phyloP scores from a whole-genome alignment of 2,888 invertebrate genomes.

The Adelphocoris suturalis region DNA sequence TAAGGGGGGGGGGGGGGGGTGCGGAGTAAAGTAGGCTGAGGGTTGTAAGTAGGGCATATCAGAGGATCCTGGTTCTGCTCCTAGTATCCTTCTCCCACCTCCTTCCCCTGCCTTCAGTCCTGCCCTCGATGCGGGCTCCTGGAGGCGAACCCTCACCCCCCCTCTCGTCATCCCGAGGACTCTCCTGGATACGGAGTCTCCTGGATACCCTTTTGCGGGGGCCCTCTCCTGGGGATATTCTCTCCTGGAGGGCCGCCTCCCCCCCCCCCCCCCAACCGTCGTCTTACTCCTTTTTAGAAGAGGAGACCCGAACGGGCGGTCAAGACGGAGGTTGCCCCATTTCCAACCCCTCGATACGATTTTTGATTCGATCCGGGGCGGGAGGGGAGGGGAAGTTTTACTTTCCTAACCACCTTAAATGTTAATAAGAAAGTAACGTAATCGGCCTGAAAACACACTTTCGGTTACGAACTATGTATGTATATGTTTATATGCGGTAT shows the following conservation, averaged over 20 bases:
- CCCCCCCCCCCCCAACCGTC: neutral
- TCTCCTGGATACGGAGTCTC: too few relatives aligned
- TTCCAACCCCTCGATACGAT: neutral
- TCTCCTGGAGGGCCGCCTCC: conserved; percentile 27
- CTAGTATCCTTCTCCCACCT: conserved; percentile 57
- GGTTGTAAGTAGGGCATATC: conserved; percentile 67
- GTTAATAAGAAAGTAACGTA: too few relatives aligned
- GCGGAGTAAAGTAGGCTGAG: conserved; percentile 14
- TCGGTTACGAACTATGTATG: too few relatives aligned
- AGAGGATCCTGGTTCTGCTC: conserved; percentile 59
- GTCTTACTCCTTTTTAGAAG: neutral
- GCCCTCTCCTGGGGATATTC: neutral
- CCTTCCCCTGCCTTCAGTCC: neutral
- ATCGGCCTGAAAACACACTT: too few relatives aligned
- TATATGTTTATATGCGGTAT: too few relatives aligned
- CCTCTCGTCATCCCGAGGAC: neutral
- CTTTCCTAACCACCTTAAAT: too few relatives aligned
- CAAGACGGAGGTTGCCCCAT: conserved; percentile 42
- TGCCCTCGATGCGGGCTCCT: conserved; percentile 44
- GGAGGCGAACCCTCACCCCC: neutral
- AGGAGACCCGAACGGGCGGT: conserved; percentile 57
- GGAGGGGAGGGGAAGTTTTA: too few relatives aligned
- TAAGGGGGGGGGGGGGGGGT: neutral
- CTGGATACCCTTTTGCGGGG: too few relatives aligned
- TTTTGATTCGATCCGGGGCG: too few relatives aligned